A percentile compares a stretch with the other conserved stretches of the same genome.
Evolutionary conservation across 2,797 vertebrate genomes (phyloP).

Genomic region (Pelodytes ibericus): DNA sequence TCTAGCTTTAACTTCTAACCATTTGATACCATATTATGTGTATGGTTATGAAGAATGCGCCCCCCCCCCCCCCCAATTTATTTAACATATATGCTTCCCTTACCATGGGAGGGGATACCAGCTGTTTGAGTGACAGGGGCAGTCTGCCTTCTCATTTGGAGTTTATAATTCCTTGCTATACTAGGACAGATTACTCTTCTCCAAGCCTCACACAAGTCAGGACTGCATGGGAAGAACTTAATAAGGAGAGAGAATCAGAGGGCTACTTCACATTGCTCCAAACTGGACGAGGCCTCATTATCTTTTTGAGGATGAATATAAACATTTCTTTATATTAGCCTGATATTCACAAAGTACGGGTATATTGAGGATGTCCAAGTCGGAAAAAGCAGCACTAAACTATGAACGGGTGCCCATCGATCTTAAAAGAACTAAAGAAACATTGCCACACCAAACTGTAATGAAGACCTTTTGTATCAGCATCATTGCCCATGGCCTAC

Average conservation of each 20-base stretch:
- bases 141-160: conserved; percentile 84
- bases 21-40: too few relatives aligned
- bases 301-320: conserved; percentile 22
- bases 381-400: conserved; percentile 77
- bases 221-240: conserved; percentile 70
- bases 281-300: not conserved
- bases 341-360: not conserved
- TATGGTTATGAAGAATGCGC: not conserved
- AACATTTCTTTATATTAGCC: conserved; percentile 18
- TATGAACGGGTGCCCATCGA: conserved; percentile 82
- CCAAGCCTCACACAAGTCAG: conserved; percentile 72
- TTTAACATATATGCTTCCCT: conserved; percentile 60
- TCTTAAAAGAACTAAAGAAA: conserved; percentile 79
- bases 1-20: too few relatives aligned
- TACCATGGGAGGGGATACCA: conserved; percentile 74
- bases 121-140: conserved; percentile 84
- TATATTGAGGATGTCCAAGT: conserved; percentile 84
- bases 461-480: conserved; percentile 99
- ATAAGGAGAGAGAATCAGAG: conserved; percentile 64
- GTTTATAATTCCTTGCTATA: conserved; percentile 89
- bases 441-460: conserved; percentile 87
- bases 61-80: too few relatives aligned
- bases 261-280: conserved; percentile 25
- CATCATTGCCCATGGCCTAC: conserved; percentile 95
- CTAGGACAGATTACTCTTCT: conserved; percentile 81